phyloP scores from a whole-genome alignment of 2,888 invertebrate genomes.

The Apamea crenata region DNA sequence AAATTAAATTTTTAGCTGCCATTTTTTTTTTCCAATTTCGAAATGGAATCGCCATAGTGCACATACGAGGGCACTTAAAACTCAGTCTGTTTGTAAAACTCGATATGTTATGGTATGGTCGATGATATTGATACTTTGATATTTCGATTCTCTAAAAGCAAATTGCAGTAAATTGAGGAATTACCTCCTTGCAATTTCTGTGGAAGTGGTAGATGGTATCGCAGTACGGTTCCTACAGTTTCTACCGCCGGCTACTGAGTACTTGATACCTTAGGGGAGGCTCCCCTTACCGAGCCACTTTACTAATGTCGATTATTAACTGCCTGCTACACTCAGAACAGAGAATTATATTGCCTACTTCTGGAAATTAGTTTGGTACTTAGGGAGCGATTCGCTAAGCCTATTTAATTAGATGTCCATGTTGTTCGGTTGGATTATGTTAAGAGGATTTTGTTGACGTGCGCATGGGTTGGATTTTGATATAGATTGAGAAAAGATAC shows the following conservation, averaged over 20 bases:
- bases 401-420: slow-evolving; percentile 59
- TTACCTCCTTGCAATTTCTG: slow-evolving; percentile 75
- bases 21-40: slow-evolving; percentile 9
- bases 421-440: slow-evolving; percentile 41
- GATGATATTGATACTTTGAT: slow-evolving; percentile 49
- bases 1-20: not conserved
- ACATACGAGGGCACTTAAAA: not conserved
- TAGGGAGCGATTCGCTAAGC: slow-evolving; percentile 59
- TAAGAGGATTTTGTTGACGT: slow-evolving; percentile 38
- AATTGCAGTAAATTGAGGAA: slow-evolving; percentile 79
- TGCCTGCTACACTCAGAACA: slow-evolving; percentile 64
- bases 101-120: not conserved
- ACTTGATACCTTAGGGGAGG: slow-evolving; percentile 60
- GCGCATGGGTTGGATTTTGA: not conserved
- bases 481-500: slow-evolving; percentile 9
- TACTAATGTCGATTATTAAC: slow-evolving; percentile 68
- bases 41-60: slow-evolving; percentile 14
- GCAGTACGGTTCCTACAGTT: slow-evolving; percentile 37
- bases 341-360: slow-evolving; percentile 67
- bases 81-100: slow-evolving; percentile 29
- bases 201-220: slow-evolving; percentile 76
- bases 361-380: slow-evolving; percentile 63
- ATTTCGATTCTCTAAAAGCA: slow-evolving; percentile 75
- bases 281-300: slow-evolving; percentile 63
- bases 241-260: slow-evolving; percentile 42